Base-by-base conservation (phyloP, 2,888 invertebrate genomes). In the Cosmia trapezina region DNA sequence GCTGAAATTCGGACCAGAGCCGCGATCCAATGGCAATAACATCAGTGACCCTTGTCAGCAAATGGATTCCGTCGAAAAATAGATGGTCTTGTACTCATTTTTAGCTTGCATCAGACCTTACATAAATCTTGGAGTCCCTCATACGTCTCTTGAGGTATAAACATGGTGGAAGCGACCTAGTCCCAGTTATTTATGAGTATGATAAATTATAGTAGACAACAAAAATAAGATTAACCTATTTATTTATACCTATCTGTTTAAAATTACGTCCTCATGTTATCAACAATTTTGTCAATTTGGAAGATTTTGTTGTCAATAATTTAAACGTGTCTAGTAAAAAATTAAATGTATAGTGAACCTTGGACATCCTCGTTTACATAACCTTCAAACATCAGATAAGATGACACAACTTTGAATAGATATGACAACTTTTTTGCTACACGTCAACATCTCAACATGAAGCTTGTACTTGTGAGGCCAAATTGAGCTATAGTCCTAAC, bases 31-130 rank as follows among this genome's bases (percentile, higher is more conserved):
- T 88, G 84, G 90, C 90, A 90, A 90, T 91, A 91, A 91, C 90
- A 91, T 88, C 88, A 89, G 88, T 89, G 90, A 93, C 94, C 94
- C 93, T 86, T 93, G 94, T 95, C 94, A 94, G 91, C 91, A 91
- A 93, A 93, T 91, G 91, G 89, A 85, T 87, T 85, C 83, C 85
- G 83, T 85, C 80, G 83, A 88, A 89, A 89, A 89, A 93, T 91
- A 93, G 90, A 91, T 91, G 91, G 91, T 87, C 90, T 80, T 91
- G 88, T 88, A 86, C 89, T 91, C 88, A 92, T 89, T 93, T 93
- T 92, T 89, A 85, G 87, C 88, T 80, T 80, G 88, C 89, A 87
- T 89, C 88, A 90, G 87, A 87, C 91, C 92, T 86, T 80, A 88
- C 89, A 94, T 94, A 94, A 93, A 94, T 94, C 92, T 89, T 83